Evolutionary conservation across 2,797 vertebrate genomes (phyloP).

Genomic region (Alca torda): DNA sequence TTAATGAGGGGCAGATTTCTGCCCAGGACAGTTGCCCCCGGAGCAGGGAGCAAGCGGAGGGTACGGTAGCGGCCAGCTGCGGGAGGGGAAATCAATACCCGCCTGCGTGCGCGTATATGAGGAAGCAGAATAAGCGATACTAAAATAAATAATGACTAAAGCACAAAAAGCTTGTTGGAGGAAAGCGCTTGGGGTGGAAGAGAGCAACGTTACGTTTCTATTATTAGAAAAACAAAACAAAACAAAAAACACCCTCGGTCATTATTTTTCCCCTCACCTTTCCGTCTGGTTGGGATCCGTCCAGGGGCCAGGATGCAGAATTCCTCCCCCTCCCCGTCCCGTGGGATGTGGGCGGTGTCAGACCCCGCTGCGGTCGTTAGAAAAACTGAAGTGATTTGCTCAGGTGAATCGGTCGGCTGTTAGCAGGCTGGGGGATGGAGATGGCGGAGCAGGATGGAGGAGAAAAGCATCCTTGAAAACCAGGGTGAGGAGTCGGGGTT

Average conservation of each 20-base stretch:
- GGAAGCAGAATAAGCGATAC: slow-evolving; percentile 62
- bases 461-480: slow-evolving; percentile 24
- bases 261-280: slow-evolving; percentile 28
- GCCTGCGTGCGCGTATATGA: not conserved
- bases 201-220: slow-evolving; percentile 51
- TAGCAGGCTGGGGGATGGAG: not conserved
- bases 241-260: not conserved
- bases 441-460: not conserved
- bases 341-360: not conserved
- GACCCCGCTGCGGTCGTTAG: not conserved
- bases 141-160: slow-evolving; percentile 72
- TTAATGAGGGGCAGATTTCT: slow-evolving; percentile 65
- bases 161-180: slow-evolving; percentile 81
- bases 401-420: slow-evolving; percentile 66
- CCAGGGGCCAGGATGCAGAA: slow-evolving; percentile 38
- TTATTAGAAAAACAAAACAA: not conserved
- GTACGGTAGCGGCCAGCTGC: slow-evolving; percentile 2
- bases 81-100: not conserved
- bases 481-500: not conserved
- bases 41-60: slow-evolving; percentile 47
- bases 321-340: not conserved
- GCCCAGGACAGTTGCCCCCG: slow-evolving; percentile 35
- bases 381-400: slow-evolving; percentile 51
- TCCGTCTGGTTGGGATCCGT: slow-evolving; percentile 36
- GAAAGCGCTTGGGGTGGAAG: slow-evolving; percentile 75